Evolutionary conservation across 2,888 invertebrate genomes (phyloP), one percentile per base, ranked within the genome.

Genomic region (Ophion slaviceki): DNA sequence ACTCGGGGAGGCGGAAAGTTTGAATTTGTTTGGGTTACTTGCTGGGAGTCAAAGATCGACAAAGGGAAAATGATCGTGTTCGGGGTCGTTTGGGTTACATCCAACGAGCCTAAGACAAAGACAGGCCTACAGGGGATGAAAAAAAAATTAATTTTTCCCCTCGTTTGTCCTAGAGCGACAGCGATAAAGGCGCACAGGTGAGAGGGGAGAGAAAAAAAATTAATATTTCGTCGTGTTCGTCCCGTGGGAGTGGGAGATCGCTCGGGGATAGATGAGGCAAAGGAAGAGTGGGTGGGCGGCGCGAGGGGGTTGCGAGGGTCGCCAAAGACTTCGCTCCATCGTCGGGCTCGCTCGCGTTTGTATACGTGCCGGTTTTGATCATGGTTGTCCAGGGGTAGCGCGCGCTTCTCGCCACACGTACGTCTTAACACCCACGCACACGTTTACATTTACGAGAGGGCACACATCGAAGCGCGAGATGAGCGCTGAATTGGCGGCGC

Each of bases 401-500:
- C 70, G 70, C 59, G 68, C 67, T 59, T 28, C 68, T 28, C 68
- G 59, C 36, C n/a, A 24, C 45, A 45, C 78, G 28, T 14, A 32
- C n/a, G 66, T 32, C 4, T 2, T 32, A 61, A 10, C 64, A 32
- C 32, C 14, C 17, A 67, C 20, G 20, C 45, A 64, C n/a, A 76
- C 53, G 45, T 14, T 40, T 14, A 40, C 24, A 24, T 14, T 28
- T 14, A 57, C 32, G 11, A n/a, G 17, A 10, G 8, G 24, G 14
- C n/a, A 61, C 11, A 70, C 32, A 61, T 75, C 14, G 47, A 72
- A 81, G 20, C 20, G 64, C 32, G 59, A 67, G 70, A 64, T 88
- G 89, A 90, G 91, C 90, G 80, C 86, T 88, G 88, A 89, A 87
- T 80, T 66, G 62, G 82, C 64, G 36, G 88, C 87, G 87, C 87